Evolutionary conservation across 1,140 invertebrate species (phyloP), one percentile per base, ranked within the genome.

Genomic region (Neodiprion lecontei): DNA sequence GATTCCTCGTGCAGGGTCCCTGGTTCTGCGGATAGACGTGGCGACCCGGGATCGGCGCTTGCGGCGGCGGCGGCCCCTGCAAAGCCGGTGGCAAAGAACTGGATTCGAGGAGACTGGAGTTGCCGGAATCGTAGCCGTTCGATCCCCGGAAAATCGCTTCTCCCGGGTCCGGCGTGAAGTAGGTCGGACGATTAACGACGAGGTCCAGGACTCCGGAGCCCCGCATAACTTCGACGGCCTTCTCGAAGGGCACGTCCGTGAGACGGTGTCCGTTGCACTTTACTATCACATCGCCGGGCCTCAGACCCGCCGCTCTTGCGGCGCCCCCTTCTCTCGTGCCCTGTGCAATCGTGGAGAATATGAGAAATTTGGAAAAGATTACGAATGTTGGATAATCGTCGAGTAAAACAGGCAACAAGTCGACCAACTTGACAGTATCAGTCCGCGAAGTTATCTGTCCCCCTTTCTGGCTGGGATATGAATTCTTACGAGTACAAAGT

Each of bases 231-330:
- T 88, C 87, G 73, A 88, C 88, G 4, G 86, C 86, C n/a, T 85
- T 76, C 40, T 88, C 86, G 74, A 88, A 88, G 1, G 87, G 86
- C 67, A 88, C 74, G 77, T 88, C 86, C 17, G 84, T 88, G 40
- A 88, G 76, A 11, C 85, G 80, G 49, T 87, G 86, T 0, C 95
- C 96, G 84, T 99, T 98, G 85, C 97, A 97, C 80, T 94, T 93
- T 21, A 98, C 85, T 68, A 99, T 97, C 84, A 98, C 96, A 87
- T 99, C 97, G 1, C 97, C 97, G 0, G 96, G 94, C 83, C 95
- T 91, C 10, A 99, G 87, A 0, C 97, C 97, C 3, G 95, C 94
- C 77, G 96, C 94, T 72, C 95, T 89, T 0, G 96, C 97, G 70
- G 97, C 92, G 48, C 96, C 96, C 1, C 93, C 94, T 78, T 96